phyloP scores from a whole-genome alignment of 2,113 vertebrate genomes.

The Plecturocebus donacophilus region DNA sequence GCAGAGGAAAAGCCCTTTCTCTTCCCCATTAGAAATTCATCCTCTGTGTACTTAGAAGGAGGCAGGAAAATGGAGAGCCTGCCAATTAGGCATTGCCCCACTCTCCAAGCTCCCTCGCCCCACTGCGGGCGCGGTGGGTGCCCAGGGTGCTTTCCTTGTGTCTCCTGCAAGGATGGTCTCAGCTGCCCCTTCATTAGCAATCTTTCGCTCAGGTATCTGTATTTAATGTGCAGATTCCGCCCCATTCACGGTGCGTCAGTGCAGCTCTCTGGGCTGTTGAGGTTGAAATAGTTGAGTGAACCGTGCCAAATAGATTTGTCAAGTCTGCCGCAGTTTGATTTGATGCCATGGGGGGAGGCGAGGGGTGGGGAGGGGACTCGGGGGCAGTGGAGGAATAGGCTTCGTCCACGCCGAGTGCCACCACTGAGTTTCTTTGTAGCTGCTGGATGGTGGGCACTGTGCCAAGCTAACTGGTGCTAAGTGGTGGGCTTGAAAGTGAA shows the following conservation, averaged over 20 bases:
- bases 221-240: slow-evolving; percentile 65
- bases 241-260: background rate
- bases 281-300: slow-evolving; percentile 73
- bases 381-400: slow-evolving; percentile 34
- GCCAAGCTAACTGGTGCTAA: slow-evolving; percentile 72
- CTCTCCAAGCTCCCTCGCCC: background rate
- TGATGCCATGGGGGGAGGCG: slow-evolving; percentile 80
- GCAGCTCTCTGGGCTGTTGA: background rate
- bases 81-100: background rate
- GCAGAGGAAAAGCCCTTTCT: background rate
- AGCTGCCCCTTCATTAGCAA: background rate
- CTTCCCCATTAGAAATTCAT: background rate
- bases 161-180: accelerated
- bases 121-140: accelerated
- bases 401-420: background rate
- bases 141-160: background rate
- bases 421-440: slow-evolving; percentile 72
- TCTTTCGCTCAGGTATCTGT: slow-evolving; percentile 55
- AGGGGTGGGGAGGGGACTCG: slow-evolving; percentile 10
- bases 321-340: slow-evolving; percentile 86
- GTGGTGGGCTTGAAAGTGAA: slow-evolving; percentile 64
- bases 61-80: slow-evolving; percentile 6
- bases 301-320: slow-evolving; percentile 87
- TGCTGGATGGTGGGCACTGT: slow-evolving; percentile 67
- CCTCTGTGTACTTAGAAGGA: background rate